Evolutionary conservation across 2,113 vertebrate species (phyloP).

Genomic region (Neotoma lepida): DNA sequence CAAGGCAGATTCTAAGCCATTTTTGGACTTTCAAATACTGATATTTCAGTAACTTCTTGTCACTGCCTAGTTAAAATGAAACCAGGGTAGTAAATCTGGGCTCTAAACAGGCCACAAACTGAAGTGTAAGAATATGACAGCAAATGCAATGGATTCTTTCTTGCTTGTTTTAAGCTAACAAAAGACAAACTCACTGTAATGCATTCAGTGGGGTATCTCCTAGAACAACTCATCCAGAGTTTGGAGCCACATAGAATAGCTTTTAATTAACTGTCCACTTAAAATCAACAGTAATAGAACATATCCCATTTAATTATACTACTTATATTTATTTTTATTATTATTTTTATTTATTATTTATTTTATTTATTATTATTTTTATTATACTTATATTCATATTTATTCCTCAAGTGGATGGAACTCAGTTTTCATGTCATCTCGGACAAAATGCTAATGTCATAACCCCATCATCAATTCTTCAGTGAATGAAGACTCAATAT

Average conservation of each 20-base stretch:
- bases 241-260: not conserved
- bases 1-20: not conserved
- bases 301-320: not conserved
- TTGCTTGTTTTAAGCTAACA: not conserved
- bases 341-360: no score
- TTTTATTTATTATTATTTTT: no score
- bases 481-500: accelerated
- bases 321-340: no score
- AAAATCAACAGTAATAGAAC: not conserved
- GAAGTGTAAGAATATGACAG: not conserved
- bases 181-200: not conserved
- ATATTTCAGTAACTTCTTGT: not conserved
- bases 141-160: no score
- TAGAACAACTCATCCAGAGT: not conserved
- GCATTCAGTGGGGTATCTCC: accelerated
- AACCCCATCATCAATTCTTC: not conserved
- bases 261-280: not conserved
- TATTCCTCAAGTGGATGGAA: not conserved
- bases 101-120: not conserved
- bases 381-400: not conserved
- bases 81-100: not conserved
- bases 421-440: not conserved
- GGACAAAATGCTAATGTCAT: not conserved
- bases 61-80: not conserved
- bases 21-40: not conserved